Conservation (phyloP, 2,888 invertebrate genomes). For the Drosophila neonasuta region DNA sequence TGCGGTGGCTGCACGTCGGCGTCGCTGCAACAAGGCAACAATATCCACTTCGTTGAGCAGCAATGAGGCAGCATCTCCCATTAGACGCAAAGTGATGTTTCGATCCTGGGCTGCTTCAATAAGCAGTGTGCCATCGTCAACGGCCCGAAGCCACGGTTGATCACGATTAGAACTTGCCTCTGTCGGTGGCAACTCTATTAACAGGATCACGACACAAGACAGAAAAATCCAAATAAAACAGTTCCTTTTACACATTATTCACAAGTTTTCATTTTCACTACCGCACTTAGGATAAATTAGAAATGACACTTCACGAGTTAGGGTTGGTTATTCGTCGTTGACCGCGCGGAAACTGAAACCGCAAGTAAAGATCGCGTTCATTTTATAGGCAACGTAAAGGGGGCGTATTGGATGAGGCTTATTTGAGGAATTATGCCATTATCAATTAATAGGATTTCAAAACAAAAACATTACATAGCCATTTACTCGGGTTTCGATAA, state of each 20-base stretch:
- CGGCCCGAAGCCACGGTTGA: conserved; percentile 42
- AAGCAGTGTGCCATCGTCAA: conserved; percentile 88
- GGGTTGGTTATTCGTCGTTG: background rate
- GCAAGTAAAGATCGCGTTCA: background rate
- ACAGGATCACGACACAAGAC: conserved; percentile 19
- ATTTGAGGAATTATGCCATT: no score
- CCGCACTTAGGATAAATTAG: background rate
- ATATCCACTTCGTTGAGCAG: conserved; percentile 88
- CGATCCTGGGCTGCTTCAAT: conserved; percentile 89
- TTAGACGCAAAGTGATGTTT: conserved; percentile 89
- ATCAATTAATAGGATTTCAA: no score
- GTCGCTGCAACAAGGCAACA: conserved; percentile 74
- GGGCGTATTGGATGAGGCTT: conserved; percentile 1
- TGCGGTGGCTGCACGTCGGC: conserved; percentile 26
- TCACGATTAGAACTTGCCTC: background rate
- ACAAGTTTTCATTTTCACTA: conserved; percentile 27
- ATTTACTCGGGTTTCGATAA: no score
- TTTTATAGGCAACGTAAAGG: background rate
- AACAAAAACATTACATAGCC: no score
- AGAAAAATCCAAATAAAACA: background rate
- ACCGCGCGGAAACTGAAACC: conserved; percentile 7
- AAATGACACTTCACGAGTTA: background rate
- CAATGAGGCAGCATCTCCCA: conserved; percentile 87
- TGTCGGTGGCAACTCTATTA: conserved; percentile 6
- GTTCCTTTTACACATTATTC: conserved; percentile 32